These are phyloP conservation scores for Antigone vipio DNA, from an alignment of 2,113 vertebrate genomes.

Conservation along the genomic window DNA sequence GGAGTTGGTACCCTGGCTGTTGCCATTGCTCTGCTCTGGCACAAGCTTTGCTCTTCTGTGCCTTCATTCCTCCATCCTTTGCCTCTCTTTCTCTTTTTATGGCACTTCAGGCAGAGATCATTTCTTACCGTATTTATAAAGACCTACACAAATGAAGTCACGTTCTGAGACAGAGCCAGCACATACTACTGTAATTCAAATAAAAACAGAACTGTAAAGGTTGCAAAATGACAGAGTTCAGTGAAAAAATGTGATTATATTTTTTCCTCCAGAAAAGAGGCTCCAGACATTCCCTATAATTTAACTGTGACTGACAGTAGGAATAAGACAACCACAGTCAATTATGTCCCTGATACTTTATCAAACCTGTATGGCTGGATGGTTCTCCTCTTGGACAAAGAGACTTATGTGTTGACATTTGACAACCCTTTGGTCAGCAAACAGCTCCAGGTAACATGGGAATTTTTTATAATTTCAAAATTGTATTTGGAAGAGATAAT, in stretches of 20 bases:
- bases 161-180: background rate
- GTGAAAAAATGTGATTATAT: background rate
- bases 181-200: background rate
- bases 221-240: background rate
- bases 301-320: conserved; percentile 71
- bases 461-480: background rate
- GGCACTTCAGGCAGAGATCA: background rate
- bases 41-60: background rate
- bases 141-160: background rate
- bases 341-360: conserved; percentile 70
- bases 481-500: background rate
- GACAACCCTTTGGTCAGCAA: conserved; percentile 2
- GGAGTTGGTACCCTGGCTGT: background rate
- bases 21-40: background rate
- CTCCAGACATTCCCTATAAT: conserved; percentile 49
- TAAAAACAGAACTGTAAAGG: background rate
- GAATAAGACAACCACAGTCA: conserved; percentile 69
- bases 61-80: background rate
- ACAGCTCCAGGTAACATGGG: conserved; percentile 59
- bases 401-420: conserved; percentile 66
- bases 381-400: conserved; percentile 73
- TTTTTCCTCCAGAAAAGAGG: conserved; percentile 33
- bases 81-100: background rate
- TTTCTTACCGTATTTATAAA: background rate
- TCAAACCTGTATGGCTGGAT: conserved; percentile 73